phyloP scores from a whole-genome alignment of 2,113 vertebrate species.

The Pseudorasbora parva region DNA sequence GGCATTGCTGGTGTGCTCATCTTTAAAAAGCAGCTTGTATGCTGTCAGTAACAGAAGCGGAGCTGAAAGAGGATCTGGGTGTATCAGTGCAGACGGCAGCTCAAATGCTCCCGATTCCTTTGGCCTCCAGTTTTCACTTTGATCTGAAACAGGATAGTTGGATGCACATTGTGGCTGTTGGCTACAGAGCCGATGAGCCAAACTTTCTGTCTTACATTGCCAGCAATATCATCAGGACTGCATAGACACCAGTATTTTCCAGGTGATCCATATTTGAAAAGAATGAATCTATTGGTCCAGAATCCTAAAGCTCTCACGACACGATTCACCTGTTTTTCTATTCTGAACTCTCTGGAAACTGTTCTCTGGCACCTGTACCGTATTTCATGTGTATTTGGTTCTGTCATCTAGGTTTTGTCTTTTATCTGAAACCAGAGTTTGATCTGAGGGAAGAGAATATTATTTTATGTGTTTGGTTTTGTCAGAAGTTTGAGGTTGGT shows the following conservation, averaged over 20 bases:
- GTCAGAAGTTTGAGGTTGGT: no score
- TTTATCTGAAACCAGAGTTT: not conserved
- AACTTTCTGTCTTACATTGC: not conserved
- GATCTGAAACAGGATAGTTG: slow-evolving; percentile 45
- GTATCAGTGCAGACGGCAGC: slow-evolving; percentile 54
- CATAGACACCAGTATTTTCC: not conserved
- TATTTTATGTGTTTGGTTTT: not conserved
- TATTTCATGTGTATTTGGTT: not conserved
- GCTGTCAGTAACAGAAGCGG: slow-evolving; percentile 59
- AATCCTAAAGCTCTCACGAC: not conserved
- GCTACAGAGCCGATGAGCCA: not conserved
- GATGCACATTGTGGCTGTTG: slow-evolving; percentile 2
- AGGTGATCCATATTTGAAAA: not conserved
- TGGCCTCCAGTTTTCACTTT: slow-evolving; percentile 44
- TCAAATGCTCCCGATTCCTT: slow-evolving; percentile 42
- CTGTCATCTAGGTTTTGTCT: not conserved
- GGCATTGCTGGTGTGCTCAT: slow-evolving; percentile 33
- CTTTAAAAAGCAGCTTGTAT: slow-evolving; percentile 54
- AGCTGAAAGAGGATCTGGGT: slow-evolving; percentile 59
- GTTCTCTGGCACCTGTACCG: not conserved
- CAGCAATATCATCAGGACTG: not conserved
- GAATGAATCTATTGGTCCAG: not conserved
- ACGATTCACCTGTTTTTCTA: not conserved
- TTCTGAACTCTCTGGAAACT: not conserved
- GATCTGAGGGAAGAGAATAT: not conserved